These are phyloP conservation scores for Parnassius orleans DNA, from an alignment of 2,888 invertebrate genomes.

Conservation along the genomic window DNA sequence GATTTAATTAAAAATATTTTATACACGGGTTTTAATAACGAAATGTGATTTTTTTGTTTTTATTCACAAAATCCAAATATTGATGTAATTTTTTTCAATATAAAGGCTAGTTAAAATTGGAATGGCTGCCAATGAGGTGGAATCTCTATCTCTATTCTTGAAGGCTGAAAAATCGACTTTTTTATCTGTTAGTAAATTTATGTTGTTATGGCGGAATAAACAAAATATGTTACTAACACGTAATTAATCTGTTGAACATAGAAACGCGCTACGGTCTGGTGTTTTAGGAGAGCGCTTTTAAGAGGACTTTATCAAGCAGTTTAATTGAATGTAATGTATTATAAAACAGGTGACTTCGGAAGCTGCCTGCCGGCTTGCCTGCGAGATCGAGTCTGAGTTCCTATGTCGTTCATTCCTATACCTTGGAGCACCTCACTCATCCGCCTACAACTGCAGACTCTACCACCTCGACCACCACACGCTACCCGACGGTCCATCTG, in stretches of 20 bases:
- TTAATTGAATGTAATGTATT: not conserved
- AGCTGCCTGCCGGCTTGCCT: slow-evolving; percentile 93
- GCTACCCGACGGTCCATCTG: slow-evolving; percentile 94
- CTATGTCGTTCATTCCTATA: slow-evolving; percentile 92
- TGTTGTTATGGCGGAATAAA: no score
- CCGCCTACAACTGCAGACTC: slow-evolving; percentile 94
- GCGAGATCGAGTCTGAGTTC: slow-evolving; percentile 96
- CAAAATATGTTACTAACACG: no score
- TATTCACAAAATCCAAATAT: not conserved
- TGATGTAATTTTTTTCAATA: slow-evolving; percentile 21
- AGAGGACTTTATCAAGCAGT: no score
- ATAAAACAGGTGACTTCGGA: slow-evolving; percentile 87
- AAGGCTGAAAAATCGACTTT: no score
- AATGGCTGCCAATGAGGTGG: not conserved
- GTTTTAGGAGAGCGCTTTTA: no score
- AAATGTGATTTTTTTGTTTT: no score
- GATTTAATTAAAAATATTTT: no score
- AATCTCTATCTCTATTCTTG: no score
- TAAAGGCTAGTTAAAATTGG: slow-evolving; percentile 13
- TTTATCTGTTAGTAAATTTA: no score
- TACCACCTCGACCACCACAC: slow-evolving; percentile 96
- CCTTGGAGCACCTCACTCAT: slow-evolving; percentile 88
- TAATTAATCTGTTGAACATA: no score
- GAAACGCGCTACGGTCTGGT: no score
- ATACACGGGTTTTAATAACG: no score